phyloP scores from a whole-genome alignment of 2,888 invertebrate species.

The Crossocerus cetratus region DNA sequence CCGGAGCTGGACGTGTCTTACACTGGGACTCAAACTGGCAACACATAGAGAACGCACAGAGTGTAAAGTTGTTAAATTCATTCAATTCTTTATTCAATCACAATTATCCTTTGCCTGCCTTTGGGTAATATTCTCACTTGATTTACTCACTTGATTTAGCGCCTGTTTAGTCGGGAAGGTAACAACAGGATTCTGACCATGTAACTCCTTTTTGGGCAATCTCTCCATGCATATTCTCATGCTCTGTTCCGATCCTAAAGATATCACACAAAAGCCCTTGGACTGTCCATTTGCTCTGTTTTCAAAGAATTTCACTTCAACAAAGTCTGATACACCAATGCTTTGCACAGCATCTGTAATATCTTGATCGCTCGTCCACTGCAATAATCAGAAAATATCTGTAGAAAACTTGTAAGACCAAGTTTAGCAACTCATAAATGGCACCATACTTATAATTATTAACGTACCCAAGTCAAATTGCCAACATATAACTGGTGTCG shows the following conservation, averaged over 20 bases:
- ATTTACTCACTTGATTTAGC: slow-evolving; percentile 79
- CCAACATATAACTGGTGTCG: slow-evolving; percentile 97
- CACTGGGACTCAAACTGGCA: slow-evolving; percentile 93
- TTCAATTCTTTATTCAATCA: too few relatives aligned
- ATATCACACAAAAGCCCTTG: slow-evolving; percentile 98
- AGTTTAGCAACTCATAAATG: neutral
- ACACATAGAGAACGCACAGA: slow-evolving; percentile 28
- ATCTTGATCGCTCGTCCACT: slow-evolving; percentile 99
- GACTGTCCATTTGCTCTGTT: slow-evolving; percentile 99
- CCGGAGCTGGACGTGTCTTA: slow-evolving; percentile 91
- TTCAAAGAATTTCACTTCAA: slow-evolving; percentile 99
- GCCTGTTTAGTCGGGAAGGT: slow-evolving; percentile 97
- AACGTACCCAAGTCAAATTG: slow-evolving; percentile 96
- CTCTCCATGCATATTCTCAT: slow-evolving; percentile 94
- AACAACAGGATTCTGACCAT: slow-evolving; percentile 96
- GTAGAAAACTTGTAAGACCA: neutral
- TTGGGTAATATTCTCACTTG: too few relatives aligned
- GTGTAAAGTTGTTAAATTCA: too few relatives aligned
- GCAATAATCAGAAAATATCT: slow-evolving; percentile 70
- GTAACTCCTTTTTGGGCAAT: slow-evolving; percentile 95
- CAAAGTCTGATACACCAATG: slow-evolving; percentile 93
- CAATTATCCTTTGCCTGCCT: too few relatives aligned
- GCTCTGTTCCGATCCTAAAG: slow-evolving; percentile 94
- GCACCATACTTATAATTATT: too few relatives aligned
- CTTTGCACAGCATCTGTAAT: slow-evolving; percentile 93